phyloP scores from a whole-genome alignment of 37 sponge, comb jelly and placozoan genomes.

The Halichondria panicea region DNA sequence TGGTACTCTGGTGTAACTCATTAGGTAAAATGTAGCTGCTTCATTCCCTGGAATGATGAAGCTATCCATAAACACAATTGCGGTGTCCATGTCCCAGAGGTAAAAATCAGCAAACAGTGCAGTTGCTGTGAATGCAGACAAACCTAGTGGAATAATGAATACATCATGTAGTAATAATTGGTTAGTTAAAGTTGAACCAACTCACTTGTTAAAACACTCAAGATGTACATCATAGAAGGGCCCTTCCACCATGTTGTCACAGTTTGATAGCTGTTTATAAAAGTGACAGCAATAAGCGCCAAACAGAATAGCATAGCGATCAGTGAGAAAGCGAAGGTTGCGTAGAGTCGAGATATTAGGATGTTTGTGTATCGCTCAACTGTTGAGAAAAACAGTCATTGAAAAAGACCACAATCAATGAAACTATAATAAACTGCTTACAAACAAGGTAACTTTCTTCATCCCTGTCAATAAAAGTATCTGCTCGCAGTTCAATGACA shows the following conservation, averaged over 20 bases:
- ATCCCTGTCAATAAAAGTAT: background rate
- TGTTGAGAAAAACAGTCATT: background rate
- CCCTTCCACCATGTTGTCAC: conserved; percentile 74
- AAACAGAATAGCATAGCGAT: conserved; percentile 47
- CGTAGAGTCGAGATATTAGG: conserved; percentile 22
- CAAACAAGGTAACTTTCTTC: conserved; percentile 1
- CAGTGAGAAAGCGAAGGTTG: conserved; percentile 30
- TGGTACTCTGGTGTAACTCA: conserved; percentile 2
- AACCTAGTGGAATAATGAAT: conserved; percentile 4
- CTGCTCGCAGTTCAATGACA: background rate
- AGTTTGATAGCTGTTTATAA: conserved; percentile 70
- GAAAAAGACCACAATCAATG: background rate
- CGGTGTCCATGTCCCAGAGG: conserved; percentile 25
- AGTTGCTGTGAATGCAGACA: conserved; percentile 12
- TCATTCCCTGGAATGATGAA: background rate
- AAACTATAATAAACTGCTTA: background rate
- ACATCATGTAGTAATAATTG: background rate
- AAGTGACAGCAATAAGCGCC: conserved; percentile 26
- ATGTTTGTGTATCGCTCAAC: conserved; percentile 8
- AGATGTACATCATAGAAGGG: conserved; percentile 60
- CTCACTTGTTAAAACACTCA: conserved; percentile 61
- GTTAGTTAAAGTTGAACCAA: background rate
- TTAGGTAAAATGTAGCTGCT: background rate
- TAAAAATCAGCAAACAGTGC: conserved; percentile 38
- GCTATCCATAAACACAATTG: background rate